These are phyloP conservation scores for Cheilosia vernalis DNA, from an alignment of 2,888 invertebrate genomes.

Conservation along the genomic window DNA sequence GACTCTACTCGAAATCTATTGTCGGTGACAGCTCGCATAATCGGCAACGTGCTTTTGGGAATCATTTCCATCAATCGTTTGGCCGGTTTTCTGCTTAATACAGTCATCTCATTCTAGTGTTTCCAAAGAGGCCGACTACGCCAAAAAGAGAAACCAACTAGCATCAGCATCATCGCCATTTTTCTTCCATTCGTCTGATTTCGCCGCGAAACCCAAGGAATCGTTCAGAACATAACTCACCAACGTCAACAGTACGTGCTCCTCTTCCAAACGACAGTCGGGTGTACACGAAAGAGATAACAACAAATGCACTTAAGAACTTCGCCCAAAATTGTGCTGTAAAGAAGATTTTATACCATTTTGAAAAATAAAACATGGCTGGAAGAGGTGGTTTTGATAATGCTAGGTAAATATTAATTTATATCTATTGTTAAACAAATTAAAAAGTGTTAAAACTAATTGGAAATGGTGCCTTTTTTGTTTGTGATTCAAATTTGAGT, in stretches of 20 bases:
- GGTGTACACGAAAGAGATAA: conserved; percentile 32
- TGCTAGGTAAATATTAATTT: conserved; percentile 88
- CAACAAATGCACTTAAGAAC: conserved; percentile 34
- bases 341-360: conserved; percentile 79
- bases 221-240: conserved; percentile 25
- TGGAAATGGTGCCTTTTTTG: conserved; percentile 30
- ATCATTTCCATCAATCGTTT: conserved; percentile 35
- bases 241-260: neutral
- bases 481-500: conserved; percentile 32
- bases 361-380: conserved; percentile 90
- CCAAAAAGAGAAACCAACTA: conserved; percentile 20
- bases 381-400: conserved; percentile 94
- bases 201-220: conserved; percentile 53
- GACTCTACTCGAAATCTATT: neutral
- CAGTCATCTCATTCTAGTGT: conserved; percentile 34
- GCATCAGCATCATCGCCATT: conserved; percentile 42
- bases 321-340: conserved; percentile 62
- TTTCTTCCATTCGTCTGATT: conserved; percentile 68
- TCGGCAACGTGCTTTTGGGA: conserved; percentile 22
- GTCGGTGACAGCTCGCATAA: neutral
- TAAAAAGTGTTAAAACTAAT: conserved; percentile 33
- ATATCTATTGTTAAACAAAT: conserved; percentile 77
- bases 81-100: conserved; percentile 32
- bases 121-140: neutral
- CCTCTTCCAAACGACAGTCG: neutral